These are phyloP conservation scores for Pteromalus puparum DNA, from an alignment of 1,140 invertebrate species.

Conservation along the genomic window DNA sequence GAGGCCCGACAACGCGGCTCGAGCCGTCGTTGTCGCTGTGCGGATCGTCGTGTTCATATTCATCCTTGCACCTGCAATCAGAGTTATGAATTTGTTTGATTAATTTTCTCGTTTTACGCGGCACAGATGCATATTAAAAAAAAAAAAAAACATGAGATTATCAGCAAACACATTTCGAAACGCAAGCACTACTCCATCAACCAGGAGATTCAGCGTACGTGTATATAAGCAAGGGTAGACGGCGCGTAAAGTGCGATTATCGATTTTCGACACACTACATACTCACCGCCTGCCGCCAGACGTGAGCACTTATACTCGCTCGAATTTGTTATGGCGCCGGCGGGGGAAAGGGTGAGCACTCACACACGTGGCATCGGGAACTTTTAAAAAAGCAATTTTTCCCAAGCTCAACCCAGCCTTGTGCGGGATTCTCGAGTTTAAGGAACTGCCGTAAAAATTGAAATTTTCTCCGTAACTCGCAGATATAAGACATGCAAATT, in stretches of 20 bases:
- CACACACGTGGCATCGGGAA: neutral
- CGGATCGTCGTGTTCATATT: slow-evolving; percentile 51
- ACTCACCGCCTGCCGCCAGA: too few relatives aligned
- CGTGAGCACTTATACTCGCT: too few relatives aligned
- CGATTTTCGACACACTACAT: slow-evolving; percentile 19
- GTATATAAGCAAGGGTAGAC: too few relatives aligned
- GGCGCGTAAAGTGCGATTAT: slow-evolving; percentile 45
- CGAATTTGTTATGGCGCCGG: too few relatives aligned
- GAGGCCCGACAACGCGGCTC: slow-evolving; percentile 56
- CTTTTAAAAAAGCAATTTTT: neutral
- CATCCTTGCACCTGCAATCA: slow-evolving; percentile 58
- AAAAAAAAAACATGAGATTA: too few relatives aligned
- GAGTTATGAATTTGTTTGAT: neutral
- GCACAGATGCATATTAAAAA: too few relatives aligned
- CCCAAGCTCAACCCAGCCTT: neutral
- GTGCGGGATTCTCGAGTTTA: neutral
- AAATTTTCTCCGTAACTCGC: neutral
- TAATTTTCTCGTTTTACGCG: neutral
- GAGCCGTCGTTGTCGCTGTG: slow-evolving; percentile 54
- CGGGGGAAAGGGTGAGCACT: too few relatives aligned
- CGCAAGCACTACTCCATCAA: too few relatives aligned
- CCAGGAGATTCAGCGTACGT: too few relatives aligned
- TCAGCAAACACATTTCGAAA: too few relatives aligned
- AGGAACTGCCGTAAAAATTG: slow-evolving; percentile 3
- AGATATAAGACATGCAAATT: neutral